Percentiles rank a stretch among this genome's conserved stretches.
phyloP scores from a whole-genome alignment of 2,888 invertebrate genomes.

The Teleogryllus oceanicus region DNA sequence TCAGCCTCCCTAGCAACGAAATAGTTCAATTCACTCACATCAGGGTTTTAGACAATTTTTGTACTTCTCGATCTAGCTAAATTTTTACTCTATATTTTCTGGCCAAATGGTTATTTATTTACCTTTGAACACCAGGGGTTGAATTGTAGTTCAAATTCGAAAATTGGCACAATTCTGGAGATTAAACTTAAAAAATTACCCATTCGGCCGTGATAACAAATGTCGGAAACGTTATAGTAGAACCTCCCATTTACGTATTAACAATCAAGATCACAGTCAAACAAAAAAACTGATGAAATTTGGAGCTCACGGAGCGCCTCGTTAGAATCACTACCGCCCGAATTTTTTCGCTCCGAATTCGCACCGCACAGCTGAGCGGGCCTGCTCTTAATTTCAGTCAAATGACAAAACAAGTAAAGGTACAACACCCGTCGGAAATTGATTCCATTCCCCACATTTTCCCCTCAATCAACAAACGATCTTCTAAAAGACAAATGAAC shows the following conservation, averaged over 20 bases:
- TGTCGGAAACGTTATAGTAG: background rate
- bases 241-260: background rate
- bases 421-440: background rate
- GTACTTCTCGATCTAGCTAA: no score
- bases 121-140: no score
- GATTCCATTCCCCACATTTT: constrained; percentile 18
- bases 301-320: background rate
- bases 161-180: no score
- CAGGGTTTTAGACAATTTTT: no score
- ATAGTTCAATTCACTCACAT: no score
- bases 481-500: constrained; percentile 18
- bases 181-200: no score
- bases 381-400: background rate
- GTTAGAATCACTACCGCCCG: background rate
- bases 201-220: background rate
- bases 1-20: no score
- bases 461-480: constrained; percentile 18
- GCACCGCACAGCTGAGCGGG: background rate
- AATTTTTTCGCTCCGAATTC: constrained; percentile 2
- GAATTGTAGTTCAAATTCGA: no score
- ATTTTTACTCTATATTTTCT: no score
- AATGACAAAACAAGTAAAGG: constrained; percentile 4
- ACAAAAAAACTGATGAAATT: background rate
- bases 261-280: background rate
- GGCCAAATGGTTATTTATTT: no score